Conservation (phyloP, 2,797 vertebrate species). For the Eupleurogrammus muticus region DNA sequence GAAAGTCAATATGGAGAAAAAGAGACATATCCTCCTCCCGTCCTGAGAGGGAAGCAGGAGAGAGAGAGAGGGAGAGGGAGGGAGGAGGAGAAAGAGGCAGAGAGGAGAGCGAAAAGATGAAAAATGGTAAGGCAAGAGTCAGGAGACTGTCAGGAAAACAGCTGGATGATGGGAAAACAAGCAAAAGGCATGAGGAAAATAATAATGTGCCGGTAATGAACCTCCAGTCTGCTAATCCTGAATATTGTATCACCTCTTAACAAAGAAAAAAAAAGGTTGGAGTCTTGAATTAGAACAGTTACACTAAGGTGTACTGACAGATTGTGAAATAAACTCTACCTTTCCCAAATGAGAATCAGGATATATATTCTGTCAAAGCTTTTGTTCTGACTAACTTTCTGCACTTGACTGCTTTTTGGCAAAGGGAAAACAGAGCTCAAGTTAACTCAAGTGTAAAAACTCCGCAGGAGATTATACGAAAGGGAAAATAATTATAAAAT, state of each 20-base stretch:
- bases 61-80: slow-evolving; percentile 4
- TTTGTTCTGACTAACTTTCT: slow-evolving; percentile 72
- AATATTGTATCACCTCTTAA: slow-evolving; percentile 61
- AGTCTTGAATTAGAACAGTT: slow-evolving; percentile 62
- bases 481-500: slow-evolving; percentile 77
- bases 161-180: slow-evolving; percentile 56
- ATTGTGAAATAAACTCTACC: slow-evolving; percentile 67
- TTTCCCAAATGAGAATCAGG: slow-evolving; percentile 75
- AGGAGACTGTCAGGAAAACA: slow-evolving; percentile 40
- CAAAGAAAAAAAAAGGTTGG: slow-evolving; percentile 64
- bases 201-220: slow-evolving; percentile 57
- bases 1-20: slow-evolving; percentile 84
- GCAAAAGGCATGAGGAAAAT: slow-evolving; percentile 44
- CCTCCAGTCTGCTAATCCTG: slow-evolving; percentile 46
- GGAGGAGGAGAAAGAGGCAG: slow-evolving; percentile 7
- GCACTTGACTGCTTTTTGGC: slow-evolving; percentile 75
- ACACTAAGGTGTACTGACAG: slow-evolving; percentile 56
- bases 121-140: slow-evolving; percentile 37
- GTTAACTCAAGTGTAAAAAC: slow-evolving; percentile 75
- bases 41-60: slow-evolving; percentile 62
- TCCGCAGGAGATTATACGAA: slow-evolving; percentile 79
- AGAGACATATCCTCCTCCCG: slow-evolving; percentile 77
- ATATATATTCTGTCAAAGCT: slow-evolving; percentile 73
- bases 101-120: slow-evolving; percentile 8
- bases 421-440: slow-evolving; percentile 73